phyloP scores from a whole-genome alignment of 2,888 invertebrate genomes.

The Volucella inflata region DNA sequence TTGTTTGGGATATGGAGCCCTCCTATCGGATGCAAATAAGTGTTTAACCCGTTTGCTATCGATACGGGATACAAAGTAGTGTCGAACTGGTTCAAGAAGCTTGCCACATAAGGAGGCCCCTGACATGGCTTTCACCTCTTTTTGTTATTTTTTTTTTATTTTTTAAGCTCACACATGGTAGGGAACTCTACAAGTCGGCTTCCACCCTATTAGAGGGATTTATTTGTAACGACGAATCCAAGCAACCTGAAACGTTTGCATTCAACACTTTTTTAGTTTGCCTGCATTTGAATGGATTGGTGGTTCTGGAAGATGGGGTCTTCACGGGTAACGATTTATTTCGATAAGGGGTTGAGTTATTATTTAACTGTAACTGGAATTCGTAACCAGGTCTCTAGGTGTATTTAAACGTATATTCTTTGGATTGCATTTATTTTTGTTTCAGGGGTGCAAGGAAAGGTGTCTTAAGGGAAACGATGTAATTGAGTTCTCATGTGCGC shows the following conservation, averaged over 20 bases:
- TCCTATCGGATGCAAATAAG: constrained; percentile 49
- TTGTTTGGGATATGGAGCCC: background rate
- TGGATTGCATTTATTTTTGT: constrained; percentile 28
- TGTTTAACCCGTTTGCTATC: constrained; percentile 52
- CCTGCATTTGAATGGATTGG: constrained; percentile 45
- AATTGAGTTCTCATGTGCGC: background rate
- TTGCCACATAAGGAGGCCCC: constrained; percentile 41
- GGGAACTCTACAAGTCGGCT: constrained; percentile 11
- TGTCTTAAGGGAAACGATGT: constrained; percentile 10
- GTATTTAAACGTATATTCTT: constrained; percentile 26
- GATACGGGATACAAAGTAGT: constrained; percentile 26
- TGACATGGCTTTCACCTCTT: constrained; percentile 38
- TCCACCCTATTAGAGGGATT: constrained; percentile 36
- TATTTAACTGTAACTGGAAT: constrained; percentile 53
- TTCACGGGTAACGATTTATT: constrained; percentile 46
- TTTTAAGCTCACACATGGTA: too few relatives aligned
- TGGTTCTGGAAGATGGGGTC: constrained; percentile 29
- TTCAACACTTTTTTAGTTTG: constrained; percentile 32
- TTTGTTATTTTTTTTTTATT: background rate
- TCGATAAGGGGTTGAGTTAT: constrained; percentile 50
- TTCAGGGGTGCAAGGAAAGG: background rate
- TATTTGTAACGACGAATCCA: constrained; percentile 43
- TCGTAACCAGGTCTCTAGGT: constrained; percentile 40
- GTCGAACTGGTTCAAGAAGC: constrained; percentile 44
- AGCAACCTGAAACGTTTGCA: constrained; percentile 52